phyloP scores from a whole-genome alignment of 2,888 invertebrate genomes.

The Microplitis manilae region DNA sequence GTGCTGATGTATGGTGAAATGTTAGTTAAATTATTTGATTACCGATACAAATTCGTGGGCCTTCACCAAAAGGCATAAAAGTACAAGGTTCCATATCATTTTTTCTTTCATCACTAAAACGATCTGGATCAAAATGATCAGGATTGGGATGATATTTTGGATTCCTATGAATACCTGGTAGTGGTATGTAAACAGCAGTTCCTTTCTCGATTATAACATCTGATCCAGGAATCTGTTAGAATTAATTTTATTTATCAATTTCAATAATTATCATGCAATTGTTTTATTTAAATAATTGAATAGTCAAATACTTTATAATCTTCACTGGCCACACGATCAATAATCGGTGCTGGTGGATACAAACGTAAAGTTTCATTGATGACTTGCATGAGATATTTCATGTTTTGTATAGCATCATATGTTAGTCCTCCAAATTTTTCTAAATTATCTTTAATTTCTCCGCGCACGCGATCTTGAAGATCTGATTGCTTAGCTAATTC shows the following conservation, averaged over 20 bases:
- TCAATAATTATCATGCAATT: background rate
- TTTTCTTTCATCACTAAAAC: conserved; percentile 61
- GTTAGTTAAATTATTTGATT: background rate
- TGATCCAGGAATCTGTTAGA: conserved; percentile 57
- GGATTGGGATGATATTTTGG: conserved; percentile 56
- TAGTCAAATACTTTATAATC: conserved; percentile 57
- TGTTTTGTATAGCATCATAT: conserved; percentile 57
- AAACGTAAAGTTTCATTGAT: conserved; percentile 61
- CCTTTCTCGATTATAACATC: conserved; percentile 59
- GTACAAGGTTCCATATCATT: conserved; percentile 54
- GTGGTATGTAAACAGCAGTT: conserved; percentile 55
- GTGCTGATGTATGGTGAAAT: background rate
- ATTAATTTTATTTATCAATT: background rate
- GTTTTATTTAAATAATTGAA: too few species aligned
- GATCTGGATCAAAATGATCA: conserved; percentile 59
- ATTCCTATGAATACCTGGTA: conserved; percentile 58
- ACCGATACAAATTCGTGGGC: conserved; percentile 37
- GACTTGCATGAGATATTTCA: conserved; percentile 62
- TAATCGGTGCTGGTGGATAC: conserved; percentile 61
- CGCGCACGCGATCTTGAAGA: conserved; percentile 55
- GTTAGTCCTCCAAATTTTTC: conserved; percentile 49
- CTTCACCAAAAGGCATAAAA: conserved; percentile 62
- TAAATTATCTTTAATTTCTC: conserved; percentile 53
- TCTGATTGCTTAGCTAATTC: conserved; percentile 60
- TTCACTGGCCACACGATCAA: conserved; percentile 56